A percentile compares a stretch with the other conserved stretches of the same genome.
phyloP scores from a whole-genome alignment of 2,797 vertebrate species.

The Scleropages formosus region DNA sequence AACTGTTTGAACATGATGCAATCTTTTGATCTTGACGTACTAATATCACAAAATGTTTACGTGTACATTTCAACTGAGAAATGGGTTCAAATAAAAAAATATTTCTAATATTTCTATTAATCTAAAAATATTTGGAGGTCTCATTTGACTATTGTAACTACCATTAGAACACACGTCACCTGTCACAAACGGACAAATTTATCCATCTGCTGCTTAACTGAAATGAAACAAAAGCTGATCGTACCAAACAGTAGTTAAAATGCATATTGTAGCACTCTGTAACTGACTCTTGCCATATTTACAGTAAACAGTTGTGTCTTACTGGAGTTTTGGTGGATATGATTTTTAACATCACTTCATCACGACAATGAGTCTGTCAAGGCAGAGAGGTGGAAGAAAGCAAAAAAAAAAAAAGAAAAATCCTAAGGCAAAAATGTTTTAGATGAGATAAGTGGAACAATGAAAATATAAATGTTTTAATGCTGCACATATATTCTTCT shows the following conservation, averaged over 20 bases:
- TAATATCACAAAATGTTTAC: no score
- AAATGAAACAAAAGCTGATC: conserved; percentile 12
- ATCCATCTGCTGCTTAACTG: conserved; percentile 1
- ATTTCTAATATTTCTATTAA: no score
- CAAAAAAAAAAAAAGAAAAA: conserved; percentile 1
- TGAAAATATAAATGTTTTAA: not conserved
- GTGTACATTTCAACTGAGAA: no score
- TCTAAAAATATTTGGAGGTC: no score
- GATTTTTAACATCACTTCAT: not conserved
- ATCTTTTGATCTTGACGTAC: no score
- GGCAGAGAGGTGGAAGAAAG: not conserved
- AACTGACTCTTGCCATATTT: conserved; percentile 2
- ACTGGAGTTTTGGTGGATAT: not conserved
- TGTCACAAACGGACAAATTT: not conserved
- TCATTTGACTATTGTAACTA: not conserved
- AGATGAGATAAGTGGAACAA: not conserved
- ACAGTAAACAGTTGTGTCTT: not conserved
- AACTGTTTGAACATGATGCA: not conserved
- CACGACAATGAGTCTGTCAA: not conserved
- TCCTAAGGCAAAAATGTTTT: not conserved
- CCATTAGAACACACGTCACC: not conserved
- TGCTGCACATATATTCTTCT: not conserved
- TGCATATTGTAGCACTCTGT: not conserved
- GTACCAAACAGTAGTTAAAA: conserved; percentile 7
- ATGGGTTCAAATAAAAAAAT: no score